phyloP scores from a whole-genome alignment of 1,140 invertebrate species.

The Diuraphis noxia region DNA sequence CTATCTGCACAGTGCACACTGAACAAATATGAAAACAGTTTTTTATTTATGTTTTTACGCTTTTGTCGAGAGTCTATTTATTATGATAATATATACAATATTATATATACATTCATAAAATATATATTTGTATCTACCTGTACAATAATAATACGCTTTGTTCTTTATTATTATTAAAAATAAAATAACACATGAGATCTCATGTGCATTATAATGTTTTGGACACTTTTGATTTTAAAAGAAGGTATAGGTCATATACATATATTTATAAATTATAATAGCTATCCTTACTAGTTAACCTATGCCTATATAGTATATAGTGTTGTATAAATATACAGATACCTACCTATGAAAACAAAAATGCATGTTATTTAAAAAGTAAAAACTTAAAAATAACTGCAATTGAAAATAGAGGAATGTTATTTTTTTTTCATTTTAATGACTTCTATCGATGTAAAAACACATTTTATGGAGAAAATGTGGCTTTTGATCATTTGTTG shows the following conservation, averaged over 20 bases:
- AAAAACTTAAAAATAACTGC: no score
- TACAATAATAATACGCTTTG: conserved; percentile 7
- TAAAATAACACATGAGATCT: neutral
- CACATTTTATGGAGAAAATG: no score
- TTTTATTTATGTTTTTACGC: neutral
- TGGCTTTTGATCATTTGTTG: no score
- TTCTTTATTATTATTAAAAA: neutral
- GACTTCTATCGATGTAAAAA: no score
- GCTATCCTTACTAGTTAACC: neutral
- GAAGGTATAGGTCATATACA: neutral
- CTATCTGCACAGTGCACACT: neutral
- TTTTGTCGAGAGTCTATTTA: neutral
- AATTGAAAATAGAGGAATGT: neutral
- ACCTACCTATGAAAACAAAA: no score
- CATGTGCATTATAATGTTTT: neutral
- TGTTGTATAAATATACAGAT: neutral
- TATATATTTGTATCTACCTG: neutral
- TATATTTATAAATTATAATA: neutral
- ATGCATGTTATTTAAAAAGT: no score
- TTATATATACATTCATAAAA: neutral
- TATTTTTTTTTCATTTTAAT: no score
- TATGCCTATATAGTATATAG: neutral
- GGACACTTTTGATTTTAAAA: neutral
- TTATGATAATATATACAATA: no score
- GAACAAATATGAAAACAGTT: neutral